These are phyloP conservation scores for Callyntrura guangdongensis DNA, from an alignment of 2,888 invertebrate genomes.

Conservation along the genomic window DNA sequence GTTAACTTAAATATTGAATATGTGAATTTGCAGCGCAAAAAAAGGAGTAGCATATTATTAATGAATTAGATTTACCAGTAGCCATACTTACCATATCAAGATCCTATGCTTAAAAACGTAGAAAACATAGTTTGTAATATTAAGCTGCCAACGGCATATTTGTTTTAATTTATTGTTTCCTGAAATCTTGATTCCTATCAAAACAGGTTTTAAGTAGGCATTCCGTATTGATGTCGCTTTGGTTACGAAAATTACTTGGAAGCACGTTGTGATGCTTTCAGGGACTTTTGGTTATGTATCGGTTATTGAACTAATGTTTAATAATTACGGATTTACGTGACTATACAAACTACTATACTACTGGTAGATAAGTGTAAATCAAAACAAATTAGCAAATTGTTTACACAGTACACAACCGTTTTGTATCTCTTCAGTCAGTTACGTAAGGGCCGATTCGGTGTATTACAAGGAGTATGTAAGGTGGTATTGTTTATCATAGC, in stretches of 20 bases:
- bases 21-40: slow-evolving; percentile 55
- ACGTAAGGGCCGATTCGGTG: neutral
- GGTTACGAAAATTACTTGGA: neutral
- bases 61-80: neutral
- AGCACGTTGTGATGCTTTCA: slow-evolving; percentile 5
- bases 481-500: slow-evolving; percentile 40
- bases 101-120: neutral
- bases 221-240: neutral
- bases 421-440: slow-evolving; percentile 26
- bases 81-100: neutral
- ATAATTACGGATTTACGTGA: neutral
- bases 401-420: neutral
- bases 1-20: neutral
- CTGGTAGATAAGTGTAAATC: neutral
- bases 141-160: too few relatives aligned
- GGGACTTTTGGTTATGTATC: neutral
- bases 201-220: neutral
- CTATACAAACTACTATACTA: neutral
- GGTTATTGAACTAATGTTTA: neutral
- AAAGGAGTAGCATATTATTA: slow-evolving; percentile 10
- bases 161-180: neutral
- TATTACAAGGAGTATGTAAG: neutral
- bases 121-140: neutral
- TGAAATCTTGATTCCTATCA: neutral
- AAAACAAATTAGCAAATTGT: neutral